Conservation (phyloP, 2,797 vertebrate genomes). For the Eremophila alpestris region DNA sequence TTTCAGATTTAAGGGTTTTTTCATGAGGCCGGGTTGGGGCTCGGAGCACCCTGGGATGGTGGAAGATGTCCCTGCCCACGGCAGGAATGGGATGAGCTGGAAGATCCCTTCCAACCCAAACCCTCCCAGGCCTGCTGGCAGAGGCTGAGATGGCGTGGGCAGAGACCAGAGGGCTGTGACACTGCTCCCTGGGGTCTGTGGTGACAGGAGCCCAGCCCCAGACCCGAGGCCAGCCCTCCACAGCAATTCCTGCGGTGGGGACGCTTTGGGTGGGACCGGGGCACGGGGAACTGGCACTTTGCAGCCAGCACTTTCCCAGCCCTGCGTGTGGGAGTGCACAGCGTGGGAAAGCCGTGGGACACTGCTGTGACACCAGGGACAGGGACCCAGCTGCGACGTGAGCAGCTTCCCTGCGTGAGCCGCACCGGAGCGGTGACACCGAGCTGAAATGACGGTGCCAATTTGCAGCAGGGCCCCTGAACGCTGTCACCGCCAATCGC, state of each 20-base stretch:
- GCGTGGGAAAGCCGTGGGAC: not conserved
- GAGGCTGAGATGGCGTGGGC: not conserved
- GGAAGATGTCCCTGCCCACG: not conserved
- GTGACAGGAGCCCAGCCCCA: not conserved
- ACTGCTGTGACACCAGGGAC: not conserved
- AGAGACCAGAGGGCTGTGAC: not conserved
- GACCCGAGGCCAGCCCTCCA: not conserved
- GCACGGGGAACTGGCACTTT: not conserved
- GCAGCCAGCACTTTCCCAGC: not conserved
- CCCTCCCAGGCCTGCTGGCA: not conserved
- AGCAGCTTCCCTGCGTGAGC: not conserved
- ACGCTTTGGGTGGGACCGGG: not conserved
- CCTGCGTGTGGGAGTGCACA: accelerated
- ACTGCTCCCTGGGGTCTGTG: not conserved
- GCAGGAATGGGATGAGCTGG: not conserved
- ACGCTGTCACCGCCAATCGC: not conserved
- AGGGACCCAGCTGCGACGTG: not conserved
- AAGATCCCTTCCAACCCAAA: not conserved
- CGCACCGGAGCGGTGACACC: not conserved
- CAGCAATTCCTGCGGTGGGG: not conserved
- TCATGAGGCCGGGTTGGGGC: not conserved
- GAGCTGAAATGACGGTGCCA: not conserved
- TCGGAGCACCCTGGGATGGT: accelerated
- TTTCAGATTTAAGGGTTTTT: not conserved
- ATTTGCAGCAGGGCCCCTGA: not conserved